phyloP scores from a whole-genome alignment of 1,140 invertebrate genomes.

The Dysdera silvatica region DNA sequence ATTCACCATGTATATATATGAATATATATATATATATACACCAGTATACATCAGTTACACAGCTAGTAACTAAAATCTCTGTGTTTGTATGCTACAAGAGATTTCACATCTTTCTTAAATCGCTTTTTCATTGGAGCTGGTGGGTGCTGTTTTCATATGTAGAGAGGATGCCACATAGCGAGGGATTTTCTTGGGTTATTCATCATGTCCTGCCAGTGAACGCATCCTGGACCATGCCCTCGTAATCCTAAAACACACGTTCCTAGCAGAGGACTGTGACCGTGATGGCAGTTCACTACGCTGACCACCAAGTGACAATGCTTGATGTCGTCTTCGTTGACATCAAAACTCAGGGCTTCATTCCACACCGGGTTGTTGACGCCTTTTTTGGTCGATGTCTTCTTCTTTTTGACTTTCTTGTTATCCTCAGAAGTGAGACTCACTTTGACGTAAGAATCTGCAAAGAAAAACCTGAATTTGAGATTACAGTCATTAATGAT shows the following conservation, averaged over 20 bases:
- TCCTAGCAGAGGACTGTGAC: conserved; percentile 60
- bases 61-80: no score
- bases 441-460: conserved; percentile 56
- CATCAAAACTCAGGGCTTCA: conserved; percentile 54
- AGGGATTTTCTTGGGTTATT: conserved; percentile 69
- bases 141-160: conserved; percentile 30
- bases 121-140: no score
- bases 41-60: no score
- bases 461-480: conserved; percentile 15
- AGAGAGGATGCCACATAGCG: conserved; percentile 73
- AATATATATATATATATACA: no score
- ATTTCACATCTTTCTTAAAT: no score
- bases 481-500: no score
- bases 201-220: conserved; percentile 73
- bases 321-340: conserved; percentile 61
- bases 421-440: conserved; percentile 50
- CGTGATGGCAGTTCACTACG: conserved; percentile 84
- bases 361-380: conserved; percentile 55
- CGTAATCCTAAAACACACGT: conserved; percentile 60
- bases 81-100: no score
- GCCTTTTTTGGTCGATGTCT: conserved; percentile 52
- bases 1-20: no score
- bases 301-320: conserved; percentile 74
- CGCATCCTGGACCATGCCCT: conserved; percentile 51
- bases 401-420: conserved; percentile 53